A percentile compares a stretch with the other conserved stretches of the same genome.
Conservation (phyloP, 2,888 invertebrate genomes). For the Apomyelois bistriatella region DNA sequence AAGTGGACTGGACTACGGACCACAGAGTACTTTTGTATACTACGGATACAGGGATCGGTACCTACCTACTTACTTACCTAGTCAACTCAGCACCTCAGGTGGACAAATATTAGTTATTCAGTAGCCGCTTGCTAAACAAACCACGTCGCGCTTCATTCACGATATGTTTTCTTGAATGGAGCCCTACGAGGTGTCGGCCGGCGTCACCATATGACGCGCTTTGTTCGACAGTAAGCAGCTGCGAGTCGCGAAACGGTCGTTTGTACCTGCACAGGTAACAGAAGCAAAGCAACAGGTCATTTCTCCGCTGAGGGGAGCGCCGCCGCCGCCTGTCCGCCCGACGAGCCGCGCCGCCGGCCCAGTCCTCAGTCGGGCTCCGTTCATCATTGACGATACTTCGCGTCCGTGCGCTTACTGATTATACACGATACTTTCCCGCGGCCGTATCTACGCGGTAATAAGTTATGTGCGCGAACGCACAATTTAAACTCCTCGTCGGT, state of each 20-base stretch:
- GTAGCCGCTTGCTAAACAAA: slow-evolving; percentile 46
- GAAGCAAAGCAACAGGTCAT: slow-evolving; percentile 78
- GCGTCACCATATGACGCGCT: slow-evolving; percentile 56
- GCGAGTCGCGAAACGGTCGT: slow-evolving; percentile 59
- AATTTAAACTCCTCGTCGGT: slow-evolving; percentile 38
- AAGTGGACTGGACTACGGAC: too few relatives aligned
- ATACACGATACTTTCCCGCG: slow-evolving; percentile 45
- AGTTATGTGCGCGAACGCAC: slow-evolving; percentile 74
- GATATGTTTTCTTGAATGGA: slow-evolving; percentile 51
- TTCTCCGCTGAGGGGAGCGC: slow-evolving; percentile 64
- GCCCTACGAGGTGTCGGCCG: slow-evolving; percentile 35
- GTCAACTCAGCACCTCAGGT: neutral
- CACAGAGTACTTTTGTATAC: neutral
- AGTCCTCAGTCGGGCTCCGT: slow-evolving; percentile 50
- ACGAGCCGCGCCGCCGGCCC: slow-evolving; percentile 20
- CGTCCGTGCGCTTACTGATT: slow-evolving; percentile 31
- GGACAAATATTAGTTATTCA: slow-evolving; percentile 9
- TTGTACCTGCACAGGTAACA: slow-evolving; percentile 75
- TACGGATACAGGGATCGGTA: neutral
- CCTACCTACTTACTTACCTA: neutral
- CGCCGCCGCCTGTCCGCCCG: slow-evolving; percentile 29
- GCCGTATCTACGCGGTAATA: slow-evolving; percentile 39
- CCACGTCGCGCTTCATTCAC: slow-evolving; percentile 64
- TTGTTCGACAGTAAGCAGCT: slow-evolving; percentile 66
- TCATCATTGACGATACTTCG: slow-evolving; percentile 34